Percentiles rank a stretch among this genome's conserved stretches.
Conservation (phyloP, 1,140 invertebrate species). For the Atta cephalotes region DNA sequence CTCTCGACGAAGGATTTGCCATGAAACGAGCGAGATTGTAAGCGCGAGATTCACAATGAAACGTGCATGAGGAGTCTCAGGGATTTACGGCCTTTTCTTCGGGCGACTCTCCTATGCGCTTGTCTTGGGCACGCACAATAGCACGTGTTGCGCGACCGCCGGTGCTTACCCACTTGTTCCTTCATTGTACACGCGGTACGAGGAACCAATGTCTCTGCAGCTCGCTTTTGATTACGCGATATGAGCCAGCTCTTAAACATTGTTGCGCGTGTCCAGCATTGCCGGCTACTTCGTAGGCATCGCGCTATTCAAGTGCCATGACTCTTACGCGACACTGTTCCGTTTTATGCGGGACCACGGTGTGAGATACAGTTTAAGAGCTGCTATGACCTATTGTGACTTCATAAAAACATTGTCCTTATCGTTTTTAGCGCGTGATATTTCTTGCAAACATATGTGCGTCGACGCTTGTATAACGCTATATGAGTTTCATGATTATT, state of each 20-base stretch:
- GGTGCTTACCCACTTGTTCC: conserved; percentile 75
- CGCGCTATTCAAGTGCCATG: conserved; percentile 66
- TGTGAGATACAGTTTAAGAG: conserved; percentile 66
- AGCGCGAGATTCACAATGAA: conserved; percentile 76
- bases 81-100: conserved; percentile 81
- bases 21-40: conserved; percentile 79
- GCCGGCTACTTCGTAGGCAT: conserved; percentile 56
- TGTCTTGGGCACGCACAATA: conserved; percentile 72
- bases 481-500: background rate
- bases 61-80: conserved; percentile 72
- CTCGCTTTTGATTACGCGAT: conserved; percentile 75
- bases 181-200: conserved; percentile 67
- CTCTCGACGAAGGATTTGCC: conserved; percentile 73
- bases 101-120: conserved; percentile 66
- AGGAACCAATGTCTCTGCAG: conserved; percentile 71
- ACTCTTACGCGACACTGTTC: conserved; percentile 62
- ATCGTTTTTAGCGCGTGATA: conserved; percentile 36
- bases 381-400: conserved; percentile 65
- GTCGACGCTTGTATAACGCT: conserved; percentile 9
- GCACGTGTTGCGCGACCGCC: conserved; percentile 74
- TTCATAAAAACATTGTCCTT: conserved; percentile 61
- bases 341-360: conserved; percentile 59
- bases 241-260: conserved; percentile 68
- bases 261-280: conserved; percentile 47
- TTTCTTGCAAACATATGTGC: conserved; percentile 31